Evolutionary conservation across 2,797 vertebrate species (phyloP), one percentile per base, ranked within the genome.

Genomic region (Sebastes matsubarae): DNA sequence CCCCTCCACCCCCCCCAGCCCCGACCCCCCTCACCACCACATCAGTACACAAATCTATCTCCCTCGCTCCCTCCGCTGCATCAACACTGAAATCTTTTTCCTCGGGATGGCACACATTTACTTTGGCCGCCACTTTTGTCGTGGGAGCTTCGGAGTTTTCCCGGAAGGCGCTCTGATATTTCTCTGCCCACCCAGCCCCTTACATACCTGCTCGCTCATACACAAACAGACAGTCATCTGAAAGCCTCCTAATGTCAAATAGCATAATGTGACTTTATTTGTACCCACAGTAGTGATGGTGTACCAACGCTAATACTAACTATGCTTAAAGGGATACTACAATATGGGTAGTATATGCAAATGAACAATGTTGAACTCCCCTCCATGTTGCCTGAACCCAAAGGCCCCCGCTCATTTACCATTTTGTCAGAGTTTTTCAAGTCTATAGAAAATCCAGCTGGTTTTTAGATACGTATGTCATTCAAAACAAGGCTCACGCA

Each of bases 101-200:
- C 90, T 79, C 81, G 50, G 73, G 88, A 89, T 72, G 91, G 86
- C 87, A 93, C 93, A 94, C 92, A 85, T 96, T 97, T 96, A 92
- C 91, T 95, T 95, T 96, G 95, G 95, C 95, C 88, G 83, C 80
- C 82, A 92, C 92, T 81, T 81, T 94, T 96, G 94, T 94, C 92
- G 81, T 85, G 94, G 93, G 95, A 95, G 88, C 79, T 72, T 89
- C 81, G 69, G 81, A 87, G 55, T 84, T 91, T 95, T 91, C 87
- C 92, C 8, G 8, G 85, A 87, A 92, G 80, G 84, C 2, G 4
- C 90, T 89, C 79, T 85, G 84, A 88, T 80, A 83, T 87, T 88
- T 64, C 88, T 85, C 87, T 86, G 90, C 93, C 86, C 88, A 86
- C 89, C 91, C 84, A 87, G 34, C 10, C 83, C 89, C 80, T 88